Conservation (phyloP, 2,113 vertebrate species). For the Saimiri boliviensis region DNA sequence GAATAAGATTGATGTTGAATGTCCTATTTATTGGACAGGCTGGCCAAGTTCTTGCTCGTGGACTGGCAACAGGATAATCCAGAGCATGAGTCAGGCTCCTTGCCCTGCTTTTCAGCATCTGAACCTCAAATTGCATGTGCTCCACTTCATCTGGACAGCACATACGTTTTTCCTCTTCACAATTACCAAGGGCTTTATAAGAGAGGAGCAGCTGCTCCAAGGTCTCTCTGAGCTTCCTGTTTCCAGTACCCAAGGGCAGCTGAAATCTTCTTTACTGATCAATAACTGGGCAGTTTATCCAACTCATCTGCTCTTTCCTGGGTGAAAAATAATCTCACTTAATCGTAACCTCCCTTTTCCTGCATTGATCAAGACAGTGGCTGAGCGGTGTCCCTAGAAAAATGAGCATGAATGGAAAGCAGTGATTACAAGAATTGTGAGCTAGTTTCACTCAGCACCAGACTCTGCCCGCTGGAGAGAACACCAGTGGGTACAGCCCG, state of each 20-base stretch:
- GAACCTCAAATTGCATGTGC: background rate
- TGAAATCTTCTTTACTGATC: background rate
- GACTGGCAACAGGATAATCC: slow-evolving; percentile 53
- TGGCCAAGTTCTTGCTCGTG: slow-evolving; percentile 39
- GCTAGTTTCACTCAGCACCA: background rate
- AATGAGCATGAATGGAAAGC: background rate
- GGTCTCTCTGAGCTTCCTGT: background rate
- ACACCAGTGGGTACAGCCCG: background rate
- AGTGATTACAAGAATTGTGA: background rate
- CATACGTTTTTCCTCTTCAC: background rate
- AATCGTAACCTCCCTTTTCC: background rate
- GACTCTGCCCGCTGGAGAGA: background rate
- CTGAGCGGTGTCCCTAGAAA: background rate
- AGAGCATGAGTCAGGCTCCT: background rate
- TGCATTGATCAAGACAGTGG: background rate
- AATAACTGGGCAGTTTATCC: background rate
- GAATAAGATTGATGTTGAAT: background rate
- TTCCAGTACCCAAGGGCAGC: background rate
- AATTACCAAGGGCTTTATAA: background rate
- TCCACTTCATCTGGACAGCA: background rate
- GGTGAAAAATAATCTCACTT: background rate
- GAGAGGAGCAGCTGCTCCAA: background rate
- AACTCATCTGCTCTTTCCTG: background rate
- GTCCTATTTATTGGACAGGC: background rate
- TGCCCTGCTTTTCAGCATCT: background rate